Evolutionary conservation across 2,797 vertebrate genomes (phyloP).

Genomic region (Peromyscus attwateri): DNA sequence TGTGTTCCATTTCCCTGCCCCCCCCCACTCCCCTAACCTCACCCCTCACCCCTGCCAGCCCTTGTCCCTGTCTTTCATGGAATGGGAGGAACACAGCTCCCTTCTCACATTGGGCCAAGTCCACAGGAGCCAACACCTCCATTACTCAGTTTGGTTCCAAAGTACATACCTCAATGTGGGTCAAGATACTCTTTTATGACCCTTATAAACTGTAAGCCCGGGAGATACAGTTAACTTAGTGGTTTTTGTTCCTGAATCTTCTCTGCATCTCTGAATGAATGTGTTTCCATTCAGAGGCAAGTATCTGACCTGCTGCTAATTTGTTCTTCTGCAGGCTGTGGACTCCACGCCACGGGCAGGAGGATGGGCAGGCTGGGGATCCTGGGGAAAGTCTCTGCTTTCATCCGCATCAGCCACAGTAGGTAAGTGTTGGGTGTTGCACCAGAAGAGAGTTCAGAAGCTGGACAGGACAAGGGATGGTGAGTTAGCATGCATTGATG

Average conservation of each 20-base stretch:
- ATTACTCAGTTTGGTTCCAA: constrained; percentile 38
- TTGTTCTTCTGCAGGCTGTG: constrained; percentile 80
- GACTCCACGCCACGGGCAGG: constrained; percentile 87
- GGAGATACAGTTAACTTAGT: neutral
- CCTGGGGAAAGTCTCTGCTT: constrained; percentile 97
- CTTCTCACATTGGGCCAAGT: constrained; percentile 12
- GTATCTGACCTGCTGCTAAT: constrained; percentile 67
- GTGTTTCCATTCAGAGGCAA: constrained; percentile 65
- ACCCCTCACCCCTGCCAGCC: neutral
- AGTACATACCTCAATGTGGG: neutral
- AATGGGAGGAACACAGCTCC: neutral
- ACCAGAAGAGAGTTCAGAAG: neutral
- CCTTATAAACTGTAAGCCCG: neutral
- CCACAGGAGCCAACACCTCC: neutral
- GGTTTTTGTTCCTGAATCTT: constrained; percentile 30
- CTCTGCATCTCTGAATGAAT: neutral
- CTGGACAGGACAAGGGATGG: neutral
- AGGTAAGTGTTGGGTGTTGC: constrained; percentile 88
- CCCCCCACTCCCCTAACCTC: neutral
- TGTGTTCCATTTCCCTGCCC: neutral
- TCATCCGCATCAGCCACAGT: constrained; percentile 96
- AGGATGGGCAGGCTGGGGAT: constrained; percentile 95
- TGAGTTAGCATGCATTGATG: neutral
- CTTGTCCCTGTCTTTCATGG: neutral
- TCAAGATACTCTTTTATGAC: constrained; percentile 44